phyloP scores from a whole-genome alignment of 92 coral and sea anemone genomes.

The Actinostola sp. region DNA sequence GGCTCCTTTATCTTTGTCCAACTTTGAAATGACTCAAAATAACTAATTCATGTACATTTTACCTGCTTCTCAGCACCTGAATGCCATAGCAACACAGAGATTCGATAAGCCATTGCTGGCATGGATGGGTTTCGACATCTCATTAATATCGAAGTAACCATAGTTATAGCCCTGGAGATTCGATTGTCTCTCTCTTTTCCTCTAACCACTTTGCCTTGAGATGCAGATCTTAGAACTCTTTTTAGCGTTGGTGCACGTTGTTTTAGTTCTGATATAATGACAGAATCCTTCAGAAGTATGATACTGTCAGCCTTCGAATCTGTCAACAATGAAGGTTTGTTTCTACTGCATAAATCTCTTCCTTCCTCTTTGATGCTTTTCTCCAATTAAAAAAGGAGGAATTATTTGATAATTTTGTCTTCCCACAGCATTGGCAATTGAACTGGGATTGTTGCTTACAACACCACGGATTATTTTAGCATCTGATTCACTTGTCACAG shows the following conservation, averaged over 20 bases:
- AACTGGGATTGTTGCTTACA: too few species aligned
- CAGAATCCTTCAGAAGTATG: neutral
- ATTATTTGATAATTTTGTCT: too few species aligned
- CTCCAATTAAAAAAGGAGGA: neutral
- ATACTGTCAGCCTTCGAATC: neutral
- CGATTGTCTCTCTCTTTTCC: neutral
- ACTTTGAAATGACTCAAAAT: too few species aligned
- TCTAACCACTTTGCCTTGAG: neutral
- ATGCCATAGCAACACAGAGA: slow-evolving; percentile 33
- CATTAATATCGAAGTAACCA: slow-evolving; percentile 8
- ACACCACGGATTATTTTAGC: too few species aligned
- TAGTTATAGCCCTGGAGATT: slow-evolving; percentile 7
- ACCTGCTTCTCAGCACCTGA: slow-evolving; percentile 39
- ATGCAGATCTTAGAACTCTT: neutral
- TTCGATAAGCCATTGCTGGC: slow-evolving; percentile 32
- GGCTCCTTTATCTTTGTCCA: too few species aligned
- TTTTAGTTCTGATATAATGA: neutral
- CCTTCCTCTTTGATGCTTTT: neutral
- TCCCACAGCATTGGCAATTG: too few species aligned
- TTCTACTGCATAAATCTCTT: neutral
- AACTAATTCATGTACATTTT: neutral
- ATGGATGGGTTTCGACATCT: slow-evolving; percentile 17
- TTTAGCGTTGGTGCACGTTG: neutral
- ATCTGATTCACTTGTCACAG: too few species aligned
- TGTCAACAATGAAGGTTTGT: neutral